Percentiles rank a stretch among this genome's conserved stretches.
These are phyloP conservation scores for Merops nubicus DNA, from an alignment of 2,113 vertebrate species.

Conservation along the genomic window DNA sequence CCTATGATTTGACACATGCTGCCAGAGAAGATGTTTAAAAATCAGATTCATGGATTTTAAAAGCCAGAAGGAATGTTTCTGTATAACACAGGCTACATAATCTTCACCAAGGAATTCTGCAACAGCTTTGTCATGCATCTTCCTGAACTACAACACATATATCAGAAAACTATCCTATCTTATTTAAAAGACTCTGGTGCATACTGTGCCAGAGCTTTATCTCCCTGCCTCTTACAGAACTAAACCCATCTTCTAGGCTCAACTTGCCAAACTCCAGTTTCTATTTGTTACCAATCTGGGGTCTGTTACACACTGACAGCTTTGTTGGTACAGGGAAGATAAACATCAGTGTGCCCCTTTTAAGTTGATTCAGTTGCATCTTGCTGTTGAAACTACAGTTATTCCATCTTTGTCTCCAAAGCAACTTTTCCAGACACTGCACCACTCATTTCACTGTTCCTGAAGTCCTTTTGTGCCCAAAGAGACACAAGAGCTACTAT, in stretches of 20 bases:
- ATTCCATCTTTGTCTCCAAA: neutral
- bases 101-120: neutral
- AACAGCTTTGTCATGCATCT: neutral
- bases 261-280: neutral
- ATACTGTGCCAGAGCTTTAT: neutral
- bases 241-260: neutral
- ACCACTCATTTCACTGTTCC: neutral
- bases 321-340: neutral
- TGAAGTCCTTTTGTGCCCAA: neutral
- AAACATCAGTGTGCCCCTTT: neutral
- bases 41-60: conserved; percentile 28
- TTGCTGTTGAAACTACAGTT: neutral
- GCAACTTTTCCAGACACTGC: neutral
- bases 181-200: neutral
- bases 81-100: neutral
- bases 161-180: neutral
- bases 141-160: neutral
- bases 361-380: neutral
- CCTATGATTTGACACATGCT: neutral
- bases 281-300: neutral
- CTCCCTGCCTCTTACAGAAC: neutral
- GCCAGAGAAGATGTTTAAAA: conserved; percentile 13
- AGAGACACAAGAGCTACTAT: neutral
- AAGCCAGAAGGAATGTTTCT: conserved; percentile 2
- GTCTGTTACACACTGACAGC: neutral